A percentile compares a stretch with the other conserved stretches of the same genome.
These are phyloP conservation scores for Hycleus cichorii DNA, from an alignment of 1,140 invertebrate species.

Conservation along the genomic window DNA sequence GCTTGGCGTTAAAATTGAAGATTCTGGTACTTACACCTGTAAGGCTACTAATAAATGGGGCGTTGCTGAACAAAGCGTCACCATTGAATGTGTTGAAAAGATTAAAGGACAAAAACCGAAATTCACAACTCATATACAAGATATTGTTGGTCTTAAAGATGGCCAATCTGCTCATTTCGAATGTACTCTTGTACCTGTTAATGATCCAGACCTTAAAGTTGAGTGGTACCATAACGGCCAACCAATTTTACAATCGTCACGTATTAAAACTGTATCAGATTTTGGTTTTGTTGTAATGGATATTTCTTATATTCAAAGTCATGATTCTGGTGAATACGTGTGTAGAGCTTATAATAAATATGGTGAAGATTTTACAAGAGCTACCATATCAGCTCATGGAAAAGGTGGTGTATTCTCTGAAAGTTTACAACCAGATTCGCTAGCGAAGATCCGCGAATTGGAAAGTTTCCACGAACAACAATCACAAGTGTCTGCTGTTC, in stretches of 20 bases:
- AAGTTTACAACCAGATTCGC: conserved; percentile 87
- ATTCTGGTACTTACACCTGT: conserved; percentile 82
- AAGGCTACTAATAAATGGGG: conserved; percentile 84
- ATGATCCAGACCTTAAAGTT: conserved; percentile 87
- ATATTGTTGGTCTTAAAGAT: conserved; percentile 78
- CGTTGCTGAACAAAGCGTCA: conserved; percentile 75
- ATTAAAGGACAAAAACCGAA: conserved; percentile 76
- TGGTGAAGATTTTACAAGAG: conserved; percentile 80
- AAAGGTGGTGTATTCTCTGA: conserved; percentile 87
- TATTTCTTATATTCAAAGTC: conserved; percentile 87
- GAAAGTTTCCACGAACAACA: conserved; percentile 64
- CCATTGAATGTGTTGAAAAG: conserved; percentile 76
- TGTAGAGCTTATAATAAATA: conserved; percentile 86
- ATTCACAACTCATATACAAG: conserved; percentile 83
- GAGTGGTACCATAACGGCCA: conserved; percentile 95
- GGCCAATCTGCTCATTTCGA: conserved; percentile 90
- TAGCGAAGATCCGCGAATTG: conserved; percentile 82
- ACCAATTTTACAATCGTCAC: conserved; percentile 76
- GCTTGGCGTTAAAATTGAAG: conserved; percentile 79
- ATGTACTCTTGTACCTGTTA: conserved; percentile 84
- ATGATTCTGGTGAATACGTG: conserved; percentile 89
- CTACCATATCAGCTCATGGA: conserved; percentile 73
- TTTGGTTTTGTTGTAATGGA: conserved; percentile 95
- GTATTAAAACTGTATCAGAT: conserved; percentile 91
- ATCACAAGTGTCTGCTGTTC: conserved; percentile 52